phyloP scores from a whole-genome alignment of 2,113 vertebrate species.

The Electrona antarctica region DNA sequence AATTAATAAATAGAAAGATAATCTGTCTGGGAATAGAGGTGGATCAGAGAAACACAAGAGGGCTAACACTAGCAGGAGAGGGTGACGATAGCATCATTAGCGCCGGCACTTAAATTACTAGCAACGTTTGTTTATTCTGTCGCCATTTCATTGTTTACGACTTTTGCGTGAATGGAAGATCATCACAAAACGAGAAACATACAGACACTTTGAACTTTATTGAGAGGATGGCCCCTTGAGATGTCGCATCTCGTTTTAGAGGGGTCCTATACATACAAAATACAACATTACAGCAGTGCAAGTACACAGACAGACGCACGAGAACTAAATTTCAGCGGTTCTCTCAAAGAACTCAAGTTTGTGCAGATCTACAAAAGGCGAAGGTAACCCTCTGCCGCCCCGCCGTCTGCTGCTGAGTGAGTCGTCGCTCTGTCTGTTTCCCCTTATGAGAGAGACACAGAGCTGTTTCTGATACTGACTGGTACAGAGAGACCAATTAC shows the following conservation, averaged over 20 bases:
- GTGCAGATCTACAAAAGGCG: slow-evolving; percentile 18
- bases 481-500: slow-evolving; percentile 75
- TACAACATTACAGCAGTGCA: too few relatives aligned
- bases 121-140: neutral
- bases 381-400: slow-evolving; percentile 23
- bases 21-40: slow-evolving; percentile 31
- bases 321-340: too few relatives aligned
- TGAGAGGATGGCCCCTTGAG: too few relatives aligned
- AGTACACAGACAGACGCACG: neutral
- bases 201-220: too few relatives aligned
- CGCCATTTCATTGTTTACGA: neutral
- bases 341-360: slow-evolving; percentile 3
- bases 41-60: slow-evolving; percentile 35
- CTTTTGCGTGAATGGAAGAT: neutral
- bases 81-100: slow-evolving; percentile 1
- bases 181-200: neutral
- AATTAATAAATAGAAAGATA: slow-evolving; percentile 71
- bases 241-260: too few relatives aligned
- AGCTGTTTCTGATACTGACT: slow-evolving; percentile 67
- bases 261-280: too few relatives aligned
- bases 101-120: neutral
- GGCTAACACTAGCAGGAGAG: slow-evolving; percentile 8
- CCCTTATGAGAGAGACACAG: slow-evolving; percentile 60
- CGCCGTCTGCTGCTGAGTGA: slow-evolving; percentile 44
- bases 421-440: slow-evolving; percentile 57